Evolutionary conservation across 2,797 vertebrate species (phyloP).

Genomic region (Diplodus puntazzo): DNA sequence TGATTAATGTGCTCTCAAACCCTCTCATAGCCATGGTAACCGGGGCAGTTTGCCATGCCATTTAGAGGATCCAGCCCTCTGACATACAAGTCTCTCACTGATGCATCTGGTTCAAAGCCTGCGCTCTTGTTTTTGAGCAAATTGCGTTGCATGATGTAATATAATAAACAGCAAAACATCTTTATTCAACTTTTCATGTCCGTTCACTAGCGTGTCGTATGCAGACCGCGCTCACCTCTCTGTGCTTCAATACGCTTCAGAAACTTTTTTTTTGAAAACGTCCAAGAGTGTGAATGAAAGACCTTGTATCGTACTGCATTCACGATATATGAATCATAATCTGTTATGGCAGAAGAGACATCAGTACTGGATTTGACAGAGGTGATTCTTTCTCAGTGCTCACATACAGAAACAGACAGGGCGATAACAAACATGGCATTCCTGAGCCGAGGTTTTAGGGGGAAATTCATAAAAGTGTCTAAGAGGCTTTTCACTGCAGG

Average conservation of each 20-base stretch:
- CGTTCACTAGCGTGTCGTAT: not conserved
- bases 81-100: slow-evolving; percentile 75
- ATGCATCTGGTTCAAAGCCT: slow-evolving; percentile 56
- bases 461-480: slow-evolving; percentile 29
- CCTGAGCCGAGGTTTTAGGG: slow-evolving; percentile 38
- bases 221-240: not conserved
- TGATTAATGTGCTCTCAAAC: slow-evolving; percentile 83
- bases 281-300: slow-evolving; percentile 7
- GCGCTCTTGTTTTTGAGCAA: slow-evolving; percentile 2
- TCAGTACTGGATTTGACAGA: slow-evolving; percentile 38
- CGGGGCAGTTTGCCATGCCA: slow-evolving; percentile 79
- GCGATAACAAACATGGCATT: slow-evolving; percentile 28
- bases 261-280: slow-evolving; percentile 16
- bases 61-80: slow-evolving; percentile 74
- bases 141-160: slow-evolving; percentile 17
- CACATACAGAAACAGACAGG: slow-evolving; percentile 1
- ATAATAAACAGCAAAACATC: slow-evolving; percentile 23
- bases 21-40: slow-evolving; percentile 85
- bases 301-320: slow-evolving; percentile 3
- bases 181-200: slow-evolving; percentile 12
- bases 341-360: not conserved
- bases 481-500: slow-evolving; percentile 34
- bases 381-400: slow-evolving; percentile 43
- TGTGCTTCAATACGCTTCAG: not conserved
- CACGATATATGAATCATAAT: slow-evolving; percentile 23